Evolutionary conservation across 2,797 vertebrate species (phyloP).

Genomic region (Ctenochaetus hawaiiensis): DNA sequence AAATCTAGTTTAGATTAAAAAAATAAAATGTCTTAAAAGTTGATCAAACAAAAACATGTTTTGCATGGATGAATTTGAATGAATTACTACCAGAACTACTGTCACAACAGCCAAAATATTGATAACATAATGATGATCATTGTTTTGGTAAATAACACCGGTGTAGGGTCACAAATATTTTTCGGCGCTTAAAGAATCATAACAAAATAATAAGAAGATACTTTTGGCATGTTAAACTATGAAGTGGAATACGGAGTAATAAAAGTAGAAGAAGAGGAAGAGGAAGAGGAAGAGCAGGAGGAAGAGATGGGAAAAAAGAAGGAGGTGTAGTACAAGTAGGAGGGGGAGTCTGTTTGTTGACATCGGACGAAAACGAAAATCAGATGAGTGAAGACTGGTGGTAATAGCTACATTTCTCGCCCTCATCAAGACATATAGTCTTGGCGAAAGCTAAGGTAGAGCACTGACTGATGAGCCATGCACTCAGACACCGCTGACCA

Average conservation of each 20-base stretch:
- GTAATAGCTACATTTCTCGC: slow-evolving; percentile 40
- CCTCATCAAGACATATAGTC: slow-evolving; percentile 47
- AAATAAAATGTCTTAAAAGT: no score
- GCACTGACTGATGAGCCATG: background rate
- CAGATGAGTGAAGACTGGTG: slow-evolving; percentile 75
- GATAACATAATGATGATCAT: no score
- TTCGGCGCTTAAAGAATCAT: background rate
- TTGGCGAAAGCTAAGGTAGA: slow-evolving; percentile 73
- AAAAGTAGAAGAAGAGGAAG: background rate
- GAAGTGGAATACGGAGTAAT: background rate
- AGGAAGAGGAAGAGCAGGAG: slow-evolving; percentile 9
- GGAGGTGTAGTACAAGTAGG: slow-evolving; percentile 35
- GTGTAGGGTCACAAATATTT: no score
- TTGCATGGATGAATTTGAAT: no score
- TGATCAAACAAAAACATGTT: no score
- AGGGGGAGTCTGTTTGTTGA: slow-evolving; percentile 87
- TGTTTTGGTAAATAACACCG: no score
- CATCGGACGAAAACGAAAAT: slow-evolving; percentile 82
- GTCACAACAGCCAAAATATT: no score
- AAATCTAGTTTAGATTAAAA: no score
- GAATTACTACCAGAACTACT: no score
- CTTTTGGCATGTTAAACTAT: background rate
- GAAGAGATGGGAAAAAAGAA: slow-evolving; percentile 3
- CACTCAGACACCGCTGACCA: slow-evolving; percentile 40
- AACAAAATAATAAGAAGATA: background rate